These are phyloP conservation scores for Mesocricetus auratus DNA, from an alignment of 2,113 vertebrate species.

Conservation along the genomic window DNA sequence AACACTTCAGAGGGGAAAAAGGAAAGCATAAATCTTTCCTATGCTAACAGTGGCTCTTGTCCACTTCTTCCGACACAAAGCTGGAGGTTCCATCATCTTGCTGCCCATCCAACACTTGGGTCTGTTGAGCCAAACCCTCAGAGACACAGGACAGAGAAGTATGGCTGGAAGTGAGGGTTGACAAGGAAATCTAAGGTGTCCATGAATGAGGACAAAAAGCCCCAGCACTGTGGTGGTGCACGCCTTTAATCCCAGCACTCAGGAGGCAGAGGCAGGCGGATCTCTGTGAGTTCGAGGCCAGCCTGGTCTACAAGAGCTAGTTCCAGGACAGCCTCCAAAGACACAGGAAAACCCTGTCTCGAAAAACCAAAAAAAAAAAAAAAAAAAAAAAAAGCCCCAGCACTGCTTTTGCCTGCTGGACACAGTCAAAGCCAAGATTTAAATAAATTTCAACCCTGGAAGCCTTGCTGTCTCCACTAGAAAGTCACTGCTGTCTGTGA, in stretches of 20 bases:
- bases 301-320: no score
- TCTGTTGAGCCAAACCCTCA: neutral
- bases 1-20: neutral
- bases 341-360: no score
- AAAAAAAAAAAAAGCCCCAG: neutral
- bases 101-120: fast-evolving
- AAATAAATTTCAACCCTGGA: neutral
- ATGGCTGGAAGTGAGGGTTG: neutral
- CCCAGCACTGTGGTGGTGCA: fast-evolving
- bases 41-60: neutral
- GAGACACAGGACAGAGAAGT: neutral
- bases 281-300: no score
- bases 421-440: neutral
- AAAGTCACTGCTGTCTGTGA: neutral
- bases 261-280: no score
- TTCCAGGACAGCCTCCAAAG: no score
- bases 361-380: no score
- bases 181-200: neutral
- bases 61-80: neutral
- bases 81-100: neutral
- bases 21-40: neutral
- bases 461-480: no score
- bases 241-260: no score
- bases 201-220: neutral
- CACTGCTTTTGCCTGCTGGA: neutral